A percentile compares a stretch with the other conserved stretches of the same genome.
These are phyloP conservation scores for Ditula angustiorana DNA, from an alignment of 2,888 invertebrate species.

Conservation along the genomic window DNA sequence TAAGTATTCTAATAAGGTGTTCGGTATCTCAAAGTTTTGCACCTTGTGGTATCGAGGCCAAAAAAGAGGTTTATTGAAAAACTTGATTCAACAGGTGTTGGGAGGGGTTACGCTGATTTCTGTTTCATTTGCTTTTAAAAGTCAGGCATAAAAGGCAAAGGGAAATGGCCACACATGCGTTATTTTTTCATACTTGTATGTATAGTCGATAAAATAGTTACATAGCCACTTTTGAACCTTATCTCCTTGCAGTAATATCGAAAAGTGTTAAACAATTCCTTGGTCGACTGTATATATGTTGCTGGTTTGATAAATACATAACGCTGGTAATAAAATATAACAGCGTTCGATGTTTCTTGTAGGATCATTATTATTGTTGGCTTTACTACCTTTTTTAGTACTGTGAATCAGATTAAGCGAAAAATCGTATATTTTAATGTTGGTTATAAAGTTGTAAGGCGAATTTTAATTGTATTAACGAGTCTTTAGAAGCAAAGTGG, in stretches of 20 bases:
- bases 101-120: slow-evolving; percentile 51
- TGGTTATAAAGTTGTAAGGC: slow-evolving; percentile 15
- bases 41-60: slow-evolving; percentile 77
- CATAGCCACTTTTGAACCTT: too few relatives aligned
- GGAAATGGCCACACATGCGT: neutral
- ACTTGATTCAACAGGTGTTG: slow-evolving; percentile 65
- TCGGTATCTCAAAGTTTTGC: slow-evolving; percentile 71
- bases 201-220: too few relatives aligned
- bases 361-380: slow-evolving; percentile 13
- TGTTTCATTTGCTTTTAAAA: slow-evolving; percentile 45
- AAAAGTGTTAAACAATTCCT: too few relatives aligned
- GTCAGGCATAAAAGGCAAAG: slow-evolving; percentile 18
- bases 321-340: slow-evolving; percentile 24
- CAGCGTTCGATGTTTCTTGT: slow-evolving; percentile 10
- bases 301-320: neutral
- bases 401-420: slow-evolving; percentile 15
- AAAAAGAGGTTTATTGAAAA: slow-evolving; percentile 66
- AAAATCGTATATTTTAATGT: slow-evolving; percentile 28
- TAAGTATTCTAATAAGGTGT: slow-evolving; percentile 71
- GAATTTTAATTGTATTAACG: slow-evolving; percentile 14
- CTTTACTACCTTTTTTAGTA: slow-evolving; percentile 18
- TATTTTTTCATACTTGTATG: neutral
- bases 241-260: too few relatives aligned
- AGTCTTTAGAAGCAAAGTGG: neutral
- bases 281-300: slow-evolving; percentile 1